Evolutionary conservation across 2,113 vertebrate species (phyloP), one percentile per base, ranked within the genome.

Genomic region (Sapajus apella): DNA sequence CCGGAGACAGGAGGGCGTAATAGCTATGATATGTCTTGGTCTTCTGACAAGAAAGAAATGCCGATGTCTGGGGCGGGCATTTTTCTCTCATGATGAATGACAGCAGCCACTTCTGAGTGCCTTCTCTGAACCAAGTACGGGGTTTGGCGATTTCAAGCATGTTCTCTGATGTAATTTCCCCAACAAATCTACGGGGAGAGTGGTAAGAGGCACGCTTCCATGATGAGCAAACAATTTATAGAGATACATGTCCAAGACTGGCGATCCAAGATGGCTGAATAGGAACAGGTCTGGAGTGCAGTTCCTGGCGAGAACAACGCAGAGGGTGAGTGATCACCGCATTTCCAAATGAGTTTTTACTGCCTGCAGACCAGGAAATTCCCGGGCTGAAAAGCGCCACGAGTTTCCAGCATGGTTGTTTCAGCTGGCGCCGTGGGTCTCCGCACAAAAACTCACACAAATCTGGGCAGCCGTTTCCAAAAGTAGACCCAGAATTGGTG

Each of bases 101-200:
- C 6, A 30, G 45, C 40, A 50, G 43, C 0, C 27, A 66, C 5
- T 86, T 76, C 18, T 37, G 45, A 18, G 61, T 50, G 25, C 43
- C 64, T 37, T 30, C 45, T 72, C 21, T 27, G 3, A 23, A 18
- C 68, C 25, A 68, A 52, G 52, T 8, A 5, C 30, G 16, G 43
- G 27, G n/a, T 32, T 58, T 10, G 21, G 32, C 17, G 47, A 27
- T 84, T 68, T 90, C 50, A 58, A 87, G 45, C 64, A 73, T 30
- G 5, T 80, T 45, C n/a, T 91, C 13, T 50, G 68, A 70, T 45
- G 23, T 61, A 10, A 66, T 81, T 93, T 80, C 73, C 16, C 20
- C 7, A 32, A 10, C 23, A 55, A 18, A 50, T 5, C 37, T 43
- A 0, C 1, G 25, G 30, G 5, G 3, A 13, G 13, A 18, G 40